phyloP scores from a whole-genome alignment of 2,113 vertebrate species.

The Sclerurus mexicanus region DNA sequence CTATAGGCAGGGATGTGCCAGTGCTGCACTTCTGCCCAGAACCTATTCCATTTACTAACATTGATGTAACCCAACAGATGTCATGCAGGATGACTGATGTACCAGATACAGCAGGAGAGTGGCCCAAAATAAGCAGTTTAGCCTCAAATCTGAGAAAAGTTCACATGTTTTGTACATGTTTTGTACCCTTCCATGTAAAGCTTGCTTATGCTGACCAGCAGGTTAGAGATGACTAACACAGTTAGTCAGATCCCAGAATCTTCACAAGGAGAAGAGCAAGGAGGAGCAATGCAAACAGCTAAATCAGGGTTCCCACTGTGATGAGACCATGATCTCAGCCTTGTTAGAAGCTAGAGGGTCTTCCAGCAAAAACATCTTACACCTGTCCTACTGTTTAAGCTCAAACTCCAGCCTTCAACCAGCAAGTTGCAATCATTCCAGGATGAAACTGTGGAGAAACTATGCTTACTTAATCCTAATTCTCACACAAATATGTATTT shows the following conservation, averaged over 20 bases:
- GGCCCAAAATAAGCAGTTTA: neutral
- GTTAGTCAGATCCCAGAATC: neutral
- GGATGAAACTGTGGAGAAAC: neutral
- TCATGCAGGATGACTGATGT: neutral
- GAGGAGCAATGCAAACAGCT: neutral
- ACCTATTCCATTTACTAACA: neutral
- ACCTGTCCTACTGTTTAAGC: neutral
- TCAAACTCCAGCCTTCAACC: neutral
- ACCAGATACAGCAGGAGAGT: neutral
- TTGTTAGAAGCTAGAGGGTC: neutral
- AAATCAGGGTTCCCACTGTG: neutral
- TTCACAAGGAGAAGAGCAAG: neutral
- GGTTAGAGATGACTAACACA: neutral
- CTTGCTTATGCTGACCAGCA: neutral
- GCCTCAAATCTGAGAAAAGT: neutral
- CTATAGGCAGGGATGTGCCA: neutral
- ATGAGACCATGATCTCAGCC: neutral
- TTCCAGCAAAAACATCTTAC: neutral
- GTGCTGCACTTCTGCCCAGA: neutral
- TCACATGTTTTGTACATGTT: neutral
- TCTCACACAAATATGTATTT: neutral
- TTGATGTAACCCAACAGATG: neutral
- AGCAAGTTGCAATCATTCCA: neutral
- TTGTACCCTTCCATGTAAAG: neutral
- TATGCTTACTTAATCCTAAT: neutral